Evolutionary conservation across 1,140 invertebrate genomes (phyloP).

Genomic region (Calycopis cecrops): DNA sequence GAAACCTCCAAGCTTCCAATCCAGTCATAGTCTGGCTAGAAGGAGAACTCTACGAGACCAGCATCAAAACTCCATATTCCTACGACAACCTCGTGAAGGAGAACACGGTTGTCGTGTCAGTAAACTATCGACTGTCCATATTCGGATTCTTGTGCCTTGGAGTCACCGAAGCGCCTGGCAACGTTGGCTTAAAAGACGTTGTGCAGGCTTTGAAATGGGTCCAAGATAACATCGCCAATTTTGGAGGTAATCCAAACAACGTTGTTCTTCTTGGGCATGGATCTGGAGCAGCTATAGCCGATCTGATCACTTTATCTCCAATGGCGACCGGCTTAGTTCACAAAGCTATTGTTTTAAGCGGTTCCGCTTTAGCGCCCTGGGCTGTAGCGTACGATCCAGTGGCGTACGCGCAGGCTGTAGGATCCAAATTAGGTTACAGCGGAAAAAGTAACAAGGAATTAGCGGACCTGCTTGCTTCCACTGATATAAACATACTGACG

Average conservation of each 20-base stretch:
- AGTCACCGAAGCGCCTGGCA: constrained; percentile 75
- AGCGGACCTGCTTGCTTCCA: constrained; percentile 34
- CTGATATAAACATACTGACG: constrained; percentile 35
- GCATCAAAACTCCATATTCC: constrained; percentile 25
- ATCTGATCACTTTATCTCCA: constrained; percentile 79
- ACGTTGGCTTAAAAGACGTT: constrained; percentile 80
- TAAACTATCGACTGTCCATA: constrained; percentile 57
- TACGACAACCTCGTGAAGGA: constrained; percentile 40
- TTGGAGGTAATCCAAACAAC: constrained; percentile 80
- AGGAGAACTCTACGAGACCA: constrained; percentile 47
- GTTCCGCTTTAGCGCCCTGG: constrained; percentile 80
- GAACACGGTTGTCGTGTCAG: constrained; percentile 44
- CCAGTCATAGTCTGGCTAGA: constrained; percentile 58
- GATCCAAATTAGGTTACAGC: constrained; percentile 43
- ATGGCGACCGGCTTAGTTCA: constrained; percentile 75
- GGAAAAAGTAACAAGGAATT: constrained; percentile 33
- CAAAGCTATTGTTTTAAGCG: constrained; percentile 76
- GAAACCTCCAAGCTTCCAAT: constrained; percentile 38
- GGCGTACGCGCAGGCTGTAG: constrained; percentile 50
- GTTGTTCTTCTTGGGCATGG: constrained; percentile 79
- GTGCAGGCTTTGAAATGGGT: constrained; percentile 80
- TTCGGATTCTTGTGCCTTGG: constrained; percentile 80
- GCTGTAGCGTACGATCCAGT: constrained; percentile 77
- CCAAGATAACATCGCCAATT: constrained; percentile 76
- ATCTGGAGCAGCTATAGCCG: constrained; percentile 78